Evolutionary conservation across 2,113 vertebrate genomes (phyloP), one percentile per base, ranked within the genome.

Genomic region (Morone saxatilis): DNA sequence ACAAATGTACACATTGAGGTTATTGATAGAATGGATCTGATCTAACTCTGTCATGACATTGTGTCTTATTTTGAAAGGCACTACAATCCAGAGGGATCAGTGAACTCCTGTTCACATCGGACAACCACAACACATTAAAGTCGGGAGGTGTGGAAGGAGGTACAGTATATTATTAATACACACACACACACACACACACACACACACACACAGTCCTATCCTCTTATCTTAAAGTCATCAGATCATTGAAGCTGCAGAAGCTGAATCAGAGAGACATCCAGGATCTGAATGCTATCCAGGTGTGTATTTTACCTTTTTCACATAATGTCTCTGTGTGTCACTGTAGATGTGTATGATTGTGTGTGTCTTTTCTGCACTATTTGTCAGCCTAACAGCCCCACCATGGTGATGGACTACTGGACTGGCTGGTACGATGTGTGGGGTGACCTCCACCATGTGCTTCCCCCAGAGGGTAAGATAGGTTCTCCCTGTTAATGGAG

Each of bases 401-500:
- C 90, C 59, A 94, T 99, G 95, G 97, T 99, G 85, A 98, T 97
- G 97, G 98, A 99, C 87, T 98, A 96, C 71, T 98, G 97, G 96
- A 97, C 96, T 0, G 98, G 98, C 0, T 96, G 96, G 96, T 97
- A 96, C 87, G 98, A 99, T 85, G 93, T 94, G 7, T 99, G 98
- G 98, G 98, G 98, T 41, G 96, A 96, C 31, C 94, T 97, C 20
- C 97, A 99, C 88, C 96, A 97, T 12, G 94, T 98, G 81, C 95
- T 97, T 47, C 95, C 97, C 17, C 96, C 96, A 5, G 97, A 98
- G 2, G 97, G 98, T 99, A 92, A 96, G 95, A 11, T 50, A 0
- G 40, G 2, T 10, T 63, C 13, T 63, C 1, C 1, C 36, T 56
- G 8, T 36, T 68, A 56, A 43, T 56, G 50, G 0, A 43, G 47